Evolutionary conservation across 2,888 invertebrate species (phyloP), one percentile per base, ranked within the genome.

Genomic region (Andrena chrysosceles): DNA sequence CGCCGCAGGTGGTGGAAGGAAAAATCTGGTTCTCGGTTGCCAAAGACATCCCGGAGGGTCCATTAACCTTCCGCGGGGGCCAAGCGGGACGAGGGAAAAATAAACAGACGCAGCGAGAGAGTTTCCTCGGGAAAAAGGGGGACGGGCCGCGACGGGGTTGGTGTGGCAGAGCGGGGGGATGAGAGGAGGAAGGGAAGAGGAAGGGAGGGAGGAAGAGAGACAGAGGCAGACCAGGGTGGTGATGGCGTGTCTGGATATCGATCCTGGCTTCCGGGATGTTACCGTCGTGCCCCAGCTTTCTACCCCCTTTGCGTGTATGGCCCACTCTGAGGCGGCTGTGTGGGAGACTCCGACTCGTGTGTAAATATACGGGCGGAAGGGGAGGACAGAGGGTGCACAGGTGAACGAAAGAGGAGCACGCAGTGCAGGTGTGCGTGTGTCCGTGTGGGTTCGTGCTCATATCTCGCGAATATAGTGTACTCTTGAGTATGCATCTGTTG

Each of bases 181-280:
- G 62, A 69, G 35, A 68, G 70, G 73, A 54, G 33, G 70, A 64
- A 66, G 56, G 66, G 68, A 66, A 54, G 42, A 29, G 60, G 29
- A 35, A n/a, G 10, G 74, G n/a, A 26, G 33, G 33, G 66, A 70
- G 74, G 64, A 52, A 73, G 67, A 64, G 70, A 56, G 81, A 75
- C 75, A 54, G 42, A 42, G 66, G 33, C n/a, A 67, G 69, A 78
- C 67, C 88, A 86, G 87, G 83, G 74, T 88, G 89, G 89, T 87
- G 89, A 91, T 91, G 89, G 91, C 91, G 90, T 91, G 92, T 89
- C 91, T 89, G 90, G 88, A 89, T 92, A 92, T 92, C 91, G 92
- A 92, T 92, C 91, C 89, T 85, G 79, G 87, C 87, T 90, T 91
- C 89, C 89, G 85, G 89, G 88, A 91, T 88, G 87, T 89, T 90